Percentiles rank a stretch among this genome's conserved stretches.
phyloP scores from a whole-genome alignment of 1,140 invertebrate genomes.

The Thaumatotibia leucotreta region DNA sequence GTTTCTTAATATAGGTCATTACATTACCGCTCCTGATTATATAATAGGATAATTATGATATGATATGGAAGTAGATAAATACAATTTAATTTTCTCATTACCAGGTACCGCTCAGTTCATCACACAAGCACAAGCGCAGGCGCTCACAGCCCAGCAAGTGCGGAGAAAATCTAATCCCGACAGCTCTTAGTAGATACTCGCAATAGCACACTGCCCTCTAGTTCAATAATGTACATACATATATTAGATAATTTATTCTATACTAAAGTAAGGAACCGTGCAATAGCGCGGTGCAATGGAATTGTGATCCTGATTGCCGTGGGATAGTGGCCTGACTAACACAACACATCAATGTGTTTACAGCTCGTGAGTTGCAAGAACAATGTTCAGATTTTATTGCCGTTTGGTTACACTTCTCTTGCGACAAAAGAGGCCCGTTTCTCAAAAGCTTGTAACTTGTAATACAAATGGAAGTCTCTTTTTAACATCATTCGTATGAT shows the following conservation, averaged over 20 bases:
- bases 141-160: conserved; percentile 59
- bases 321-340: not conserved
- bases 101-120: conserved; percentile 63
- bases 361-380: too few relatives aligned
- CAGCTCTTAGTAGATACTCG: conserved; percentile 60
- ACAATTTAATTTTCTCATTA: conserved; percentile 15
- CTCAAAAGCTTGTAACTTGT: too few relatives aligned
- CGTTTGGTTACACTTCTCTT: too few relatives aligned
- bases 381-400: too few relatives aligned
- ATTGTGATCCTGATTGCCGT: not conserved
- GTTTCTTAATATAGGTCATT: too few relatives aligned
- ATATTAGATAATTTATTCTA: conserved; percentile 28
- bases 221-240: conserved; percentile 47
- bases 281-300: not conserved
- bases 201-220: conserved; percentile 42
- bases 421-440: too few relatives aligned
- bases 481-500: too few relatives aligned
- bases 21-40: too few relatives aligned
- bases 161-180: conserved; percentile 67
- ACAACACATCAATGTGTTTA: too few relatives aligned
- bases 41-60: too few relatives aligned
- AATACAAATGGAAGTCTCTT: too few relatives aligned
- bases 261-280: not conserved
- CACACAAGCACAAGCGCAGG: conserved; percentile 53
- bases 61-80: too few relatives aligned